Evolutionary conservation across 1,140 invertebrate species (phyloP), one percentile per base, ranked within the genome.

Genomic region (Leptopilina boulardi): DNA sequence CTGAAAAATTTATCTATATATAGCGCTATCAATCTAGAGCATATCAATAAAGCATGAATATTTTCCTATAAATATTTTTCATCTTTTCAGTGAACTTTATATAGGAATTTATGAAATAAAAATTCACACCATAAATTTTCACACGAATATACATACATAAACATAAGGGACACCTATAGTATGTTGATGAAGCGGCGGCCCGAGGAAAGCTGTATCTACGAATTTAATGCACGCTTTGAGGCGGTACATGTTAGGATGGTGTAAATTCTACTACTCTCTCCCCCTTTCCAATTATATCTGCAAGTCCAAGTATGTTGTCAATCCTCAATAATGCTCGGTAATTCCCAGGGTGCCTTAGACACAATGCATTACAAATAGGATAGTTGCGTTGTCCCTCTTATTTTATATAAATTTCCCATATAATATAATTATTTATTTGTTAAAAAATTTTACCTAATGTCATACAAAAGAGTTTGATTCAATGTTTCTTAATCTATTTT

Each of bases 211-310:
- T 59, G 18, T 51, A 59, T 59, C 54, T 59, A 2, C 54, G 21
- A 59, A 59, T 59, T 59, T 59, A 59, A 59, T 59, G 54, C 21
- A 23, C 19, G 54, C 54, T 23, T 59, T 59, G 54, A 59, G 54
- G 47, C n/a, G 15, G 47, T 51, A 51, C 47, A 59, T 21, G 54
- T 19, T 59, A 59, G 19, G 10, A 23, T 59, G 54, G 54, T 21
- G 54, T 59, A 23, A 23, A 59, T 23, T 59, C 54, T 59, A 13
- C 21, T 23, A 4, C 19, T 59, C 21, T 23, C 21, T 19, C 13
- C 15, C 44, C 10, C 54, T 26, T n/a, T 51, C 47, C 54, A 59
- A 59, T 59, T 59, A 59, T 59, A 59, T 59, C 54, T 59, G 54
- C 54, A 59, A 23, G 19, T 59, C 54, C 19, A 23, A 59, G 21